Evolutionary conservation across 2,113 vertebrate species (phyloP), one percentile per base, ranked within the genome.

Genomic region (Pao palembangensis): DNA sequence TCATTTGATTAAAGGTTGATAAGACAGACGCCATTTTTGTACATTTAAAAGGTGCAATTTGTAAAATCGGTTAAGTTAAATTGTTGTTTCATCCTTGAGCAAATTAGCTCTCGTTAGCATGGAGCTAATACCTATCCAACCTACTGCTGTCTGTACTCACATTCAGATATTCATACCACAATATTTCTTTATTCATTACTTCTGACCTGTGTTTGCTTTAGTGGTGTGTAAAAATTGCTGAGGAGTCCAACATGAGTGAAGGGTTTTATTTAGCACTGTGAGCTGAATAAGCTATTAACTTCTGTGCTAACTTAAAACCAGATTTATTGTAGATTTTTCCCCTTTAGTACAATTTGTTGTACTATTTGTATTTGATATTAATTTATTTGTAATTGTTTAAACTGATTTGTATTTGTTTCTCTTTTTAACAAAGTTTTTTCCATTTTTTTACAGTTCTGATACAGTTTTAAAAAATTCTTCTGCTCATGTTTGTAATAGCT

Each of bases 351-450:
- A 49, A 79, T 82, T 47, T 63, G 60, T 15, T 34, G 47, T 12
- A 53, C 54, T 55, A 55, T 55, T 58, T 70, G 67, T 83, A 61
- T 79, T 64, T 81, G 51, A 69, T 61, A 75, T 78, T 85, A 67
- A 88, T 89, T 87, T 88, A 84, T 87, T 87, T 85, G 25, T 82
- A 79, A 87, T 88, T 82, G 52, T 76, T 78, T 76, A 56, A 50
- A 71, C 58, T 16, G 79, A 60, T 84, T 71, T 75, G 67, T 51
- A 63, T 81, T 73, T 84, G 42, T 79, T 71, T 69, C 53, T 68
- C 31, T 21, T 83, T 53, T 58, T 61, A 56, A 77, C 49, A 57
- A 21, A 67, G 61, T 61, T 73, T 50, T 14, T 3, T 51, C 64
- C 12, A 58, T 34, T 50, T 61, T 50, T 76, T 44, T 67, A 75